Evolutionary conservation across 2,113 vertebrate species (phyloP), one percentile per base, ranked within the genome.

Genomic region (Rhadina sibilatrix): DNA sequence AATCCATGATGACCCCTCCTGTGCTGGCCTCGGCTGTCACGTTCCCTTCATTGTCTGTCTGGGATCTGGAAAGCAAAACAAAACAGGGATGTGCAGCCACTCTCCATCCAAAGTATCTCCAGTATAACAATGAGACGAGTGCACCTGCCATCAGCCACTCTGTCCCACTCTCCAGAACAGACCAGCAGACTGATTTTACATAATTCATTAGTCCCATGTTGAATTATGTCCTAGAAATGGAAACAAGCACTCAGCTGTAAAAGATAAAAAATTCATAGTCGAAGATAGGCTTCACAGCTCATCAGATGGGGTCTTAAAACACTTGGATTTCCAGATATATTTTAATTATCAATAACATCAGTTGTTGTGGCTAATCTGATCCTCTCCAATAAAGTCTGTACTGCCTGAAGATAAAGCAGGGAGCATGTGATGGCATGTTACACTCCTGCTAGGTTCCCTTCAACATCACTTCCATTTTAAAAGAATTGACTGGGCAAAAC

Each of bases 1-100:
- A 96, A 92, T 99, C 99, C 97, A 98, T 97, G 63, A 94, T 96
- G 95, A 98, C 85, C 66, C 98, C 98, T 46, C 98, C 98, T 10
- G 98, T 98, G 95, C 98, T 94, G 59, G 93, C 95, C 96, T 99
- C 99, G 1, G 97, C 94, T 54, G 98, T 98, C 15, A 97, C 95
- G 4, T 98, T 98, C 74, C 98, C 99, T 78, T 99, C 99, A 13
- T 97, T 97, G 95, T 99, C 99, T 33, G 98, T 99, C 98, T 99
- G 99, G 30, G 99, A 99, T 97, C 99, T 99, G 97, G 89, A 84
- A 92, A 61, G 92, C 52, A 97, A 97, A 97, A 93, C 90, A 87
- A 77, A 80, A 92, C 4, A 50, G 44, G 60, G 44, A 61, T 12
- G 88, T 50, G 79, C 83, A 86, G 57, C 66, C 78, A 16, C 77